phyloP scores from a whole-genome alignment of 2,888 invertebrate genomes.

The Aphrophora alni region DNA sequence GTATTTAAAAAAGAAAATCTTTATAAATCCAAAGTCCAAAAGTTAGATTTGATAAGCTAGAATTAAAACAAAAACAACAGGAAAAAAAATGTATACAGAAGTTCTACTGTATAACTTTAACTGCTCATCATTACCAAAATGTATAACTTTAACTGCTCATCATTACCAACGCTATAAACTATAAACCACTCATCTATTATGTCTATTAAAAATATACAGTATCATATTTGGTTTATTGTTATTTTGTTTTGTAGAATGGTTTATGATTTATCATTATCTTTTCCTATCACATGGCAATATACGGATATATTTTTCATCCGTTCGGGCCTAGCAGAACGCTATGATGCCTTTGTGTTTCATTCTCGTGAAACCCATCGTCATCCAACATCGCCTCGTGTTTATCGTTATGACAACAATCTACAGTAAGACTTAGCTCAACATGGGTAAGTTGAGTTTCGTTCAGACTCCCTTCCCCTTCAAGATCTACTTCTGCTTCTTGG shows the following conservation, averaged over 20 bases:
- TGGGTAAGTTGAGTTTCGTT: conserved; percentile 36
- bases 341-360: conserved; percentile 28
- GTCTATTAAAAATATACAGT: not conserved
- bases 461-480: conserved; percentile 24
- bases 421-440: not conserved
- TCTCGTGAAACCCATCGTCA: conserved; percentile 46
- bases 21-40: no score
- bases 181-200: not conserved
- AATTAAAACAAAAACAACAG: no score
- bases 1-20: no score
- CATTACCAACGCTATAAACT: not conserved
- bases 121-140: no score
- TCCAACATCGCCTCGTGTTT: conserved; percentile 24
- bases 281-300: not conserved
- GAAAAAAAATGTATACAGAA: no score
- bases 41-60: no score
- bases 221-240: not conserved
- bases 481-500: conserved; percentile 19
- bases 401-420: conserved; percentile 23
- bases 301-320: conserved; percentile 27
- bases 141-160: not conserved
- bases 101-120: no score
- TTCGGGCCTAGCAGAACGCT: conserved; percentile 35
- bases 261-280: not conserved
- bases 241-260: not conserved